Evolutionary conservation across 1,140 invertebrate species (phyloP).

Genomic region (Leguminivora glycinivorella): DNA sequence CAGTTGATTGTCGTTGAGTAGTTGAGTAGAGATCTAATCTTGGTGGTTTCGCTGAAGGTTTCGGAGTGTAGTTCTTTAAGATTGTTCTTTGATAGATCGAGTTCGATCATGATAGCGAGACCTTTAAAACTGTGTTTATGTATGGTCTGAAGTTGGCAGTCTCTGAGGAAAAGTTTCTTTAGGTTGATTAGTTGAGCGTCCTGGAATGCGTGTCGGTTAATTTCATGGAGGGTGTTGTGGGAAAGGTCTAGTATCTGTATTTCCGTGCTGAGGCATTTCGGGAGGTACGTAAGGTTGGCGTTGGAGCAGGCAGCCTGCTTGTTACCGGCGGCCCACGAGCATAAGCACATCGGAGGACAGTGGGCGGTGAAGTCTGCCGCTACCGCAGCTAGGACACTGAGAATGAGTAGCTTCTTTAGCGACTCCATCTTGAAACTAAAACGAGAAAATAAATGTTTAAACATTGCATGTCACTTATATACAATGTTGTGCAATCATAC

Average conservation of each 20-base stretch:
- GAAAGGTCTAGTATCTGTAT: slow-evolving; percentile 89
- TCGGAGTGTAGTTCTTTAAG: slow-evolving; percentile 84
- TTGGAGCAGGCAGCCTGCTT: slow-evolving; percentile 89
- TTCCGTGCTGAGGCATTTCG: slow-evolving; percentile 84
- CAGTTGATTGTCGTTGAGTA: slow-evolving; percentile 87
- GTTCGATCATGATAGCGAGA: slow-evolving; percentile 89
- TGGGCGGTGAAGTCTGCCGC: slow-evolving; percentile 69
- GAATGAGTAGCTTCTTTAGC: slow-evolving; percentile 42
- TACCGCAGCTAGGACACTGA: slow-evolving; percentile 45
- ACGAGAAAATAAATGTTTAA: slow-evolving; percentile 48
- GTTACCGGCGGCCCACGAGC: slow-evolving; percentile 89
- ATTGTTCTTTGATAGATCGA: slow-evolving; percentile 90
- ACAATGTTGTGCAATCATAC: no score
- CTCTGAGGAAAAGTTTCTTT: slow-evolving; percentile 87
- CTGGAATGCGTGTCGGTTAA: slow-evolving; percentile 85
- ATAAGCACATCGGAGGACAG: slow-evolving; percentile 82
- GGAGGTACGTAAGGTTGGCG: slow-evolving; percentile 83
- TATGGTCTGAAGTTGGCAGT: slow-evolving; percentile 85
- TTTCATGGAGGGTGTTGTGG: slow-evolving; percentile 83
- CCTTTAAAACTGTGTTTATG: slow-evolving; percentile 86
- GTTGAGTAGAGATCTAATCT: slow-evolving; percentile 85
- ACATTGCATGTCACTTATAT: not conserved
- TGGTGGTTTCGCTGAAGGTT: slow-evolving; percentile 85
- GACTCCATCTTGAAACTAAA: slow-evolving; percentile 53
- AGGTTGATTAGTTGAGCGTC: slow-evolving; percentile 86